phyloP scores from a whole-genome alignment of 2,888 invertebrate genomes.

The Physocephala rufipes region DNA sequence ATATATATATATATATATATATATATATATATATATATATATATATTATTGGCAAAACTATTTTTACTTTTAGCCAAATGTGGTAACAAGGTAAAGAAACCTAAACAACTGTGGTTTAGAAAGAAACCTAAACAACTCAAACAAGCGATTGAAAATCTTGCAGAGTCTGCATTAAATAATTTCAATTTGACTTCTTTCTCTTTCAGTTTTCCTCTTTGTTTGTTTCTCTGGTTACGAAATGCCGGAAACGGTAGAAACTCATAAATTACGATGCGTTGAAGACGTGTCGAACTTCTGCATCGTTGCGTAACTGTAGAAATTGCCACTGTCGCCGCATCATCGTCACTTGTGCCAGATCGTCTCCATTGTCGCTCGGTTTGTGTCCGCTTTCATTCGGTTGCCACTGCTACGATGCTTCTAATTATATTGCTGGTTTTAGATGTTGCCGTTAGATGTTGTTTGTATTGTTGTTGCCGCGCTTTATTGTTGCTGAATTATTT shows the following conservation, averaged over 20 bases:
- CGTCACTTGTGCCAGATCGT: too few species aligned
- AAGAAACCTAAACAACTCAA: not conserved
- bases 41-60: not conserved
- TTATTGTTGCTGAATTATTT: too few species aligned
- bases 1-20: not conserved
- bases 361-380: too few species aligned
- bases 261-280: slow-evolving; percentile 1
- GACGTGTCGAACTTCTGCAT: not conserved
- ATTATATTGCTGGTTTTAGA: too few species aligned
- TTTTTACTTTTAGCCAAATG: not conserved
- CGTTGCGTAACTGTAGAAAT: not conserved
- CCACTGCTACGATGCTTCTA: not conserved
- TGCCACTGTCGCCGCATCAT: too few species aligned
- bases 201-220: too few species aligned
- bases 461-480: too few species aligned
- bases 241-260: slow-evolving; percentile 22
- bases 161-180: slow-evolving; percentile 28
- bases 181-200: slow-evolving; percentile 6
- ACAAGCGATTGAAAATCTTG: slow-evolving; percentile 17
- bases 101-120: not conserved
- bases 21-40: not conserved
- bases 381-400: too few species aligned
- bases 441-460: too few species aligned
- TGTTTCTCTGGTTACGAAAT: not conserved
- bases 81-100: not conserved